Conservation (phyloP, 2,888 invertebrate genomes). For the Hypomecis atomaria region DNA sequence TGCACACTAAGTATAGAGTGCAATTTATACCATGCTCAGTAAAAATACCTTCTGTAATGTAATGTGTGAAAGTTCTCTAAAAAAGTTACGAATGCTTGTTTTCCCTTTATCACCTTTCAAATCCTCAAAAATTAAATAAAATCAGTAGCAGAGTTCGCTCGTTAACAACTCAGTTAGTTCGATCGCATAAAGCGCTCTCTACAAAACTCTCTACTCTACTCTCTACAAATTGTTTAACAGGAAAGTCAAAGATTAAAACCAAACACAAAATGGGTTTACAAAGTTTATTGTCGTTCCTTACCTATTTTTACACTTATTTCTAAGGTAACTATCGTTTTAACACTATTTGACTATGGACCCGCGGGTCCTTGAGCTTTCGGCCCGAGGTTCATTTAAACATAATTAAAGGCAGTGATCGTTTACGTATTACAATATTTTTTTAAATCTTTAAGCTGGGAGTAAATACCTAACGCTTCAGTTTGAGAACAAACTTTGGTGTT, state of each 20-base stretch:
- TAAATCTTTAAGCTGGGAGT: conserved; percentile 36
- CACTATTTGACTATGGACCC: conserved; percentile 48
- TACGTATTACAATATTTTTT: conserved; percentile 27
- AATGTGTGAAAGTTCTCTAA: no score
- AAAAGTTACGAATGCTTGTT: no score
- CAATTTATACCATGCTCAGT: no score
- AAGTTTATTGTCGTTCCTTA: conserved; percentile 63
- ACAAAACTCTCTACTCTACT: not conserved
- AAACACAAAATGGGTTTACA: conserved; percentile 29
- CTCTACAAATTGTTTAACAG: not conserved
- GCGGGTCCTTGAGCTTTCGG: conserved; percentile 39
- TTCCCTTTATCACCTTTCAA: no score
- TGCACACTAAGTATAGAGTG: no score
- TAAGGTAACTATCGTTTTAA: conserved; percentile 70
- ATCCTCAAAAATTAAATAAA: no score
- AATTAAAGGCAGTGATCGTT: conserved; percentile 69
- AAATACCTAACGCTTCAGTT: not conserved
- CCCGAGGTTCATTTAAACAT: conserved; percentile 59
- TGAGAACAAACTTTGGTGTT: not conserved
- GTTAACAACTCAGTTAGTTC: no score
- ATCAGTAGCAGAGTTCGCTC: no score
- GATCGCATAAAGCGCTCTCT: no score
- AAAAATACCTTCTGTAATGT: no score
- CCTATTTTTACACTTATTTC: conserved; percentile 66
- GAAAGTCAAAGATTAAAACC: conserved; percentile 12